A percentile compares a stretch with the other conserved stretches of the same genome.
These are phyloP conservation scores for Melitaea athalia DNA, from an alignment of 2,888 invertebrate species.

Conservation along the genomic window DNA sequence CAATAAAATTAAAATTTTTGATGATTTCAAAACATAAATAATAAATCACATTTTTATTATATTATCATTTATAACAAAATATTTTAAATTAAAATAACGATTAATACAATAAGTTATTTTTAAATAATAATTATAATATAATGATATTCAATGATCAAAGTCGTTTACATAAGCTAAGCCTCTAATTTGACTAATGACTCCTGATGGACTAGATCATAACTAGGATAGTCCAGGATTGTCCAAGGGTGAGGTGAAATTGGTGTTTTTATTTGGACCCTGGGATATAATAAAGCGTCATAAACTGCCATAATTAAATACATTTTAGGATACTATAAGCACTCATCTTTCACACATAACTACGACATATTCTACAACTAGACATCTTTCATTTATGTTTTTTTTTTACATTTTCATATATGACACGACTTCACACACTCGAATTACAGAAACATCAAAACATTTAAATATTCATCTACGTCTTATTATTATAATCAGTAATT, in stretches of 20 bases:
- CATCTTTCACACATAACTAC: slow-evolving; percentile 26
- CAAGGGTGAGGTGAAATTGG: slow-evolving; percentile 72
- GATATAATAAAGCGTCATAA: slow-evolving; percentile 50
- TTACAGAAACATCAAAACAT: slow-evolving; percentile 32
- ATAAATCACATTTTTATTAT: neutral
- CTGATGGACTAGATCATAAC: slow-evolving; percentile 50
- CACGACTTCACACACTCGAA: slow-evolving; percentile 10
- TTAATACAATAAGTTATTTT: neutral
- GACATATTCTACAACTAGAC: slow-evolving; percentile 15
- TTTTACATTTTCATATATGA: slow-evolving; percentile 13
- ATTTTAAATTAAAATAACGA: neutral
- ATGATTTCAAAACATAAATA: neutral
- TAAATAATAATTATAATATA: slow-evolving; percentile 4
- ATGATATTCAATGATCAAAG: slow-evolving; percentile 31
- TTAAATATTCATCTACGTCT: slow-evolving; percentile 29
- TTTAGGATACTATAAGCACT: slow-evolving; percentile 21
- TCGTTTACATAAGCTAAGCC: slow-evolving; percentile 43
- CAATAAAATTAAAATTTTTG: slow-evolving; percentile 4
- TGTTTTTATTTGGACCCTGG: slow-evolving; percentile 78
- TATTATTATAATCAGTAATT: slow-evolving; percentile 33
- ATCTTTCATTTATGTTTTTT: neutral
- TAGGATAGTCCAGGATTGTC: slow-evolving; percentile 72
- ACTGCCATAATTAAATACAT: slow-evolving; percentile 27
- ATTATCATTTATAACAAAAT: neutral
- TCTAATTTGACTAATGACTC: slow-evolving; percentile 52